Conservation (phyloP, 1,140 invertebrate species). For the Colletes latitarsis region DNA sequence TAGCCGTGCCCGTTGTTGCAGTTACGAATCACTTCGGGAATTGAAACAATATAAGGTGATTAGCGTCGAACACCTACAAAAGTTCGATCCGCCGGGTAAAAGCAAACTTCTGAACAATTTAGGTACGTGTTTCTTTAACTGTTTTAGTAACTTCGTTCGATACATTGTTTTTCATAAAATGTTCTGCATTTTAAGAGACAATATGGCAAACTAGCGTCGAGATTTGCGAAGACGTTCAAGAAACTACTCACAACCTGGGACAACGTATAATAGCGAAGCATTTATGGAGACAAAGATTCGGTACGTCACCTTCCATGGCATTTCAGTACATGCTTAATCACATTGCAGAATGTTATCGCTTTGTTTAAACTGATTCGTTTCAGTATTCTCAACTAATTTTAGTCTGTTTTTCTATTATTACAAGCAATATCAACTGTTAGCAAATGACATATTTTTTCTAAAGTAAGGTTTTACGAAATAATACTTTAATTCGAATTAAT, state of each 20-base stretch:
- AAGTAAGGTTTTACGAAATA: neutral
- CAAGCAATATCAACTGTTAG: slow-evolving; percentile 22
- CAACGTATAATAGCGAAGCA: slow-evolving; percentile 74
- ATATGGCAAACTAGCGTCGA: slow-evolving; percentile 78
- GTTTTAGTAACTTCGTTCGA: neutral
- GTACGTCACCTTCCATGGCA: slow-evolving; percentile 71
- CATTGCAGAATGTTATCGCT: slow-evolving; percentile 77
- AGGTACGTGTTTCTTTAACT: slow-evolving; percentile 51
- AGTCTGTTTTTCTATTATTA: neutral
- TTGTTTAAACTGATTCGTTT: slow-evolving; percentile 63
- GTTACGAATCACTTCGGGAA: slow-evolving; percentile 74
- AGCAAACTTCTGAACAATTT: slow-evolving; percentile 73
- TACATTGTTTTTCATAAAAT: neutral
- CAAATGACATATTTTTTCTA: slow-evolving; percentile 7
- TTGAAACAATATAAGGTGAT: slow-evolving; percentile 76
- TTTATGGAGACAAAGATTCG: slow-evolving; percentile 79
- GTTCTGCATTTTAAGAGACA: slow-evolving; percentile 72
- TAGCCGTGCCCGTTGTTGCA: slow-evolving; percentile 75
- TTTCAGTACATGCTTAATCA: slow-evolving; percentile 79
- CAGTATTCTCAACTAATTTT: slow-evolving; percentile 1
- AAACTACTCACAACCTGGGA: slow-evolving; percentile 69
- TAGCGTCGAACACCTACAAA: slow-evolving; percentile 76
- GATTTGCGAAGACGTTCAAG: slow-evolving; percentile 80
- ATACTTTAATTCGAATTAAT: neutral
- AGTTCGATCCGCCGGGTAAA: slow-evolving; percentile 75